A percentile compares a stretch with the other conserved stretches of the same genome.
Evolutionary conservation across 2,888 invertebrate genomes (phyloP).

Genomic region (Agriopis marginaria): DNA sequence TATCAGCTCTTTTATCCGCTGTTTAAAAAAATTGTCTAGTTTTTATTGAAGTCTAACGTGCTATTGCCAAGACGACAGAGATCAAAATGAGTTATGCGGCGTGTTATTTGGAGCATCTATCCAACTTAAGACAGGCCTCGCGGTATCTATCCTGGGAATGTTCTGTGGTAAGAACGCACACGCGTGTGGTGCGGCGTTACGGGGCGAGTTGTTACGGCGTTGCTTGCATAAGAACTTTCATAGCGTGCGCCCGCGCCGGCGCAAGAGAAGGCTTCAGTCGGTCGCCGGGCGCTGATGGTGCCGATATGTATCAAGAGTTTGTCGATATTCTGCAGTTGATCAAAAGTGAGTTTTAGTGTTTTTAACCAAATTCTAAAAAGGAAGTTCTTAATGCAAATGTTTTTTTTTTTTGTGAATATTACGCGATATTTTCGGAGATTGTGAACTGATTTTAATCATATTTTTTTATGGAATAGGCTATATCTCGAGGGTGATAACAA

Average conservation of each 20-base stretch:
- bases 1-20: too few species aligned
- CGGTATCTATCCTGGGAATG: too few species aligned
- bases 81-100: too few species aligned
- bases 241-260: conserved; percentile 17
- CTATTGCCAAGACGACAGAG: too few species aligned
- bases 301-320: conserved; percentile 49
- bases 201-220: conserved; percentile 11
- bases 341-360: conserved; percentile 46
- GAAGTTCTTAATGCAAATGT: neutral
- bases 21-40: too few species aligned
- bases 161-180: neutral
- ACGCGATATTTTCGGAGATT: neutral
- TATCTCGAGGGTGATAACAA: too few species aligned
- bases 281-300: conserved; percentile 21
- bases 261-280: conserved; percentile 20
- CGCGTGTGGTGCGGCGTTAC: conserved; percentile 16
- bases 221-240: conserved; percentile 39
- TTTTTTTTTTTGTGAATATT: neutral
- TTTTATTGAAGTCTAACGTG: too few species aligned
- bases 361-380: neutral
- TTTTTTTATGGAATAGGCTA: too few species aligned
- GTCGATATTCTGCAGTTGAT: conserved; percentile 49
- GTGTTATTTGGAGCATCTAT: too few species aligned
- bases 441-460: too few species aligned
- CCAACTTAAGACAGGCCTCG: too few species aligned